Base-by-base conservation (phyloP, 2,888 invertebrate species). In the Thumatha senex region DNA sequence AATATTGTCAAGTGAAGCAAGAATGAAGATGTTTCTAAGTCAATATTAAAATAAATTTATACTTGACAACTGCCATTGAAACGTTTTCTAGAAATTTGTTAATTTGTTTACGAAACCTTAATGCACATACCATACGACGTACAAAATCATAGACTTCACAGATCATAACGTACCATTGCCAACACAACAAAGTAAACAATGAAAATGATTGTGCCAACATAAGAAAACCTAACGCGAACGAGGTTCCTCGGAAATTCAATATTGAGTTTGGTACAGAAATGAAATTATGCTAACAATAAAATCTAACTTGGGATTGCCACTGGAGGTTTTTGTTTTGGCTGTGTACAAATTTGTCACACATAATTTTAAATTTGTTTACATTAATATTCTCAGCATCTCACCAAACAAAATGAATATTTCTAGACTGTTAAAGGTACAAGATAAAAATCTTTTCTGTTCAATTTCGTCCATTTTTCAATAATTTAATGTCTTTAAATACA, bases 251-350 rank as follows among this genome's bases (percentile, higher is more conserved):
- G 65, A 74, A 76, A 75, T 71, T 74, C 75, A 77, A 78, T 78
- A 78, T 76, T 71, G 70, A 65, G 74, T 63, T 77, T 76, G 58
- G 66, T 66, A 70, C 66, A 52, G 57, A 58, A 76, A 78, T 78
- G 67, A 73, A 78, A 78, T 78, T 78, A 78, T 66, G 66, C 67
- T 54, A 64, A 72, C 71, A 76, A 66, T 71, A 73, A 66, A 61
- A 54, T 11, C 29, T 46, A 71, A 76, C 61, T 76, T 73, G 56
- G 57, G 45, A 31, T 40, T 42, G 36, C 47, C 18, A 30, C 31
- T 30, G 13, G 42, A 63, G 61, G 41, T 67, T 67, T 67, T 58
- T 67, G 61, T 61, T 63, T 52, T 34, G 30, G 43, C 33, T 13
- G 51, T 49, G 61, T 40, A 55, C 40, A 39, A 47, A 15, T 18